Evolutionary conservation across 2,113 vertebrate genomes (phyloP), one percentile per base, ranked within the genome.

Genomic region (Hirundichthys speculiger): DNA sequence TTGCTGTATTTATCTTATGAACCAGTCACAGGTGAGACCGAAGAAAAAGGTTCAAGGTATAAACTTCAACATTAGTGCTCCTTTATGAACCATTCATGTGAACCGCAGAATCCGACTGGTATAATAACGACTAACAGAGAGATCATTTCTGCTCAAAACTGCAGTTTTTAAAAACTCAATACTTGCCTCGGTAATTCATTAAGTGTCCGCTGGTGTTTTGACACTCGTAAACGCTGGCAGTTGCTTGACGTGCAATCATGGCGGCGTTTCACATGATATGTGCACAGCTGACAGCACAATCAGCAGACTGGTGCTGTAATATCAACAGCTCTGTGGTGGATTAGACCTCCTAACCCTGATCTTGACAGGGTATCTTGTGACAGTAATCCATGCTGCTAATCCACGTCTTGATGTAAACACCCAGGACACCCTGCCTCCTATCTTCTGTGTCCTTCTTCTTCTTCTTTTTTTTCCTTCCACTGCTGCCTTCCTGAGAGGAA

Each of bases 381-480:
- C 89, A 89, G 89, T 92, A 88, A 90, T 91, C 89, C 88, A 88
- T 62, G 69, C 81, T 73, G 86, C 82, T 90, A 90, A 91, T 88
- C 86, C 86, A 83, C 43, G 64, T 83, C 75, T 82, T 81, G 87
- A 85, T 89, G 85, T 85, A 88, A 90, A 87, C 85, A 87, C 79
- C 66, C 61, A 85, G 80, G 80, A 85, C 86, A 75, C 58, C 64
- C 77, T 27, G 69, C 72, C 58, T 77, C 69, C 65, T 65, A 64
- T 75, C 69, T 64, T 75, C 65, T 57, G 58, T 68, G 70, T 76
- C 73, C 68, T 56, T 59, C 27, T 27, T n/a, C n/a, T n/a, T n/a
- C n/a, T n/a, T n/a, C n/a, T n/a, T n/a, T n/a, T 77, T 72, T 77
- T 62, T 51, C 27, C 38, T 49, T 43, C 43, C 65, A 6, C 65